These are phyloP conservation scores for Spodoptera picta DNA, from an alignment of 2,888 invertebrate genomes.

Conservation along the genomic window DNA sequence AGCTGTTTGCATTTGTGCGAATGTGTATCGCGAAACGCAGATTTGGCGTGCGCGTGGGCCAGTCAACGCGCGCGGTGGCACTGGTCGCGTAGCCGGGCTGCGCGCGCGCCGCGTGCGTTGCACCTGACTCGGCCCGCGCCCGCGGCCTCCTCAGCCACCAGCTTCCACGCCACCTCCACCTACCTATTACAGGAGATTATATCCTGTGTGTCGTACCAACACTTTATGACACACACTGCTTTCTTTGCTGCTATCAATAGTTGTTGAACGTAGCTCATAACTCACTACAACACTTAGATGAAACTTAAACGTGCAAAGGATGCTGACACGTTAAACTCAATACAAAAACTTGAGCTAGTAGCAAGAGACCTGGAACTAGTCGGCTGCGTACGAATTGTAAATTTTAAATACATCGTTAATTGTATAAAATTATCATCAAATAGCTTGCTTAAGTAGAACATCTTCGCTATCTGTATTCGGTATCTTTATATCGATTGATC, in stretches of 20 bases:
- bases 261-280: constrained; percentile 1
- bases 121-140: constrained; percentile 78
- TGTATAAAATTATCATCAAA: background rate
- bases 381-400: no score
- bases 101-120: constrained; percentile 71
- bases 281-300: background rate
- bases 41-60: constrained; percentile 83
- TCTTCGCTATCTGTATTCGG: no score
- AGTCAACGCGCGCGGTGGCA: constrained; percentile 82
- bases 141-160: constrained; percentile 63
- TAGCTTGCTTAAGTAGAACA: background rate
- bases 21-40: constrained; percentile 72
- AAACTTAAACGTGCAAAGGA: constrained; percentile 5
- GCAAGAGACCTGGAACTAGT: no score
- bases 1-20: constrained; percentile 66
- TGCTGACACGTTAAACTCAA: constrained; percentile 2
- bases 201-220: constrained; percentile 59
- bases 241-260: constrained; percentile 40
- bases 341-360: background rate
- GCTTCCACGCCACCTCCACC: constrained; percentile 65
- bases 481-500: no score
- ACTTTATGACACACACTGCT: constrained; percentile 57
- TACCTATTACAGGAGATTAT: constrained; percentile 61
- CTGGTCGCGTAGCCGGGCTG: constrained; percentile 64
- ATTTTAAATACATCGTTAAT: no score